Conservation (phyloP, 2,888 invertebrate species). For the Chirona hameri region DNA sequence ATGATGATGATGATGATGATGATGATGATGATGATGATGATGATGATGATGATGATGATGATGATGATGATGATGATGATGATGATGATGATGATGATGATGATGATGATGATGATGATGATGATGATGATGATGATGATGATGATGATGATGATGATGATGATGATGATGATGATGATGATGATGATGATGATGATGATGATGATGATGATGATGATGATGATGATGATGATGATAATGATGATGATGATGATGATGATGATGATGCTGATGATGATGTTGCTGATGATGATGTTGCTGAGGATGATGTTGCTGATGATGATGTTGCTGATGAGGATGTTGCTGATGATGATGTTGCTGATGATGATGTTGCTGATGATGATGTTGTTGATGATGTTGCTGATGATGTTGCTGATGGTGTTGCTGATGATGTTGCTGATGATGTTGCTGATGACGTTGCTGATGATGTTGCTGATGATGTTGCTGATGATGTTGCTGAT, state of each 20-base stretch:
- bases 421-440: no score
- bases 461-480: no score
- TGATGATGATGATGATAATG: conserved; percentile 22
- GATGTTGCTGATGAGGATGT: no score
- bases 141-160: conserved; percentile 22
- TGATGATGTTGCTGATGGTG: no score
- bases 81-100: conserved; percentile 22
- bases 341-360: no score
- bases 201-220: conserved; percentile 22
- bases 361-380: no score
- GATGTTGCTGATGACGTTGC: no score
- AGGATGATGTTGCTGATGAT: no score
- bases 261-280: no score
- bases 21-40: conserved; percentile 9
- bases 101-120: conserved; percentile 22
- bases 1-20: conserved; percentile 22
- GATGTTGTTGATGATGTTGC: no score
- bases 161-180: conserved; percentile 22
- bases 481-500: no score
- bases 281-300: no score
- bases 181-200: conserved; percentile 22
- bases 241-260: conserved; percentile 22
- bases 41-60: conserved; percentile 10
- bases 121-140: conserved; percentile 22
- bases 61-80: conserved; percentile 22